Conservation (phyloP, 2,797 vertebrate genomes). For the Fratercula arctica region DNA sequence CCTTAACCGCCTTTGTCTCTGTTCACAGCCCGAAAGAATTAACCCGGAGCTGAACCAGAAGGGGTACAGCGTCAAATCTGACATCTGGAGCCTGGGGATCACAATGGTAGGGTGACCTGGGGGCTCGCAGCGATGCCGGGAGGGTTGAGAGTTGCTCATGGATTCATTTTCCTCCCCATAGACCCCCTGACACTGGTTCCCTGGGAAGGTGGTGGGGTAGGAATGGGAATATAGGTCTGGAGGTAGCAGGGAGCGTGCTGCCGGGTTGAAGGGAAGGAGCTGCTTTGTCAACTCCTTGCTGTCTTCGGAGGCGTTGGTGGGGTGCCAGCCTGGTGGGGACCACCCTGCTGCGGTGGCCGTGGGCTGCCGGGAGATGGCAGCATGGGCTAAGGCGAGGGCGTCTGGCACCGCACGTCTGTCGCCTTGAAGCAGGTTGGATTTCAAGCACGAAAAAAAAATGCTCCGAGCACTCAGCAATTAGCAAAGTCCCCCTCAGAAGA, state of each 20-base stretch:
- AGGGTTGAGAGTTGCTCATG: accelerated
- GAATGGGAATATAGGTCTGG: neutral
- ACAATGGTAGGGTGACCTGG: constrained; percentile 85
- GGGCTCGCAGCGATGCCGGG: neutral
- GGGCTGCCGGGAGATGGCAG: constrained; percentile 74
- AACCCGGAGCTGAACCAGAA: constrained; percentile 98
- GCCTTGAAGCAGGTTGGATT: neutral
- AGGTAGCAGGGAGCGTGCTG: accelerated
- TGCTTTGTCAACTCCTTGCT: neutral
- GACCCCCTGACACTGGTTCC: neutral
- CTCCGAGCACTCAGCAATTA: accelerated
- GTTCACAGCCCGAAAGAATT: constrained; percentile 92
- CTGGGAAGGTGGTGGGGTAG: neutral
- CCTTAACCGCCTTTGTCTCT: neutral
- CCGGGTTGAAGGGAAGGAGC: neutral
- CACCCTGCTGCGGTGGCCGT: neutral
- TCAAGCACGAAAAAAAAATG: neutral
- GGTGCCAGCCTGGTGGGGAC: neutral
- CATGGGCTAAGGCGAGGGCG: constrained; percentile 14
- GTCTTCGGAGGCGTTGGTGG: accelerated
- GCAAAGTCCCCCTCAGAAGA: neutral
- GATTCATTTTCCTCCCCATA: neutral
- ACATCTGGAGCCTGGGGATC: constrained; percentile 98
- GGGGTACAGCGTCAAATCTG: constrained; percentile 96
- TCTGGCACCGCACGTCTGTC: neutral